Base-by-base conservation (phyloP, 2,888 invertebrate genomes). In the Eupithecia insigniata region DNA sequence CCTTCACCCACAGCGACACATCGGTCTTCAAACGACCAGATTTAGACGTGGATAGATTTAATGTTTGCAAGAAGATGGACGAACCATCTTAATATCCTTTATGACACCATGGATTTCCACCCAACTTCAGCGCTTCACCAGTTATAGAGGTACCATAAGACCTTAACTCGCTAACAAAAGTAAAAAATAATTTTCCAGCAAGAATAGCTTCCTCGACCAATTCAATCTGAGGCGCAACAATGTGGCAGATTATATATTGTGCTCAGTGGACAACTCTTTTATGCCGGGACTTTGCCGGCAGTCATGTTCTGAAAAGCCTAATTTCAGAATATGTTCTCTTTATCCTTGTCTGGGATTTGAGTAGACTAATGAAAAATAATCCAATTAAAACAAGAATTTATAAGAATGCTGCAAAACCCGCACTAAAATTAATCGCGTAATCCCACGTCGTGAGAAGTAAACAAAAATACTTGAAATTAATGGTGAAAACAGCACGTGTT, bases 211-310 rank as follows among this genome's bases (percentile, higher is more conserved):
- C 74, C 62, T 68, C 62, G 69, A 55, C 68, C 71, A 69, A 62
- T 71, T 60, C 36, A 32, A 67, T 69, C 71, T 62, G 66, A 66
- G 71, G 51, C 22, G 69, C 46, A 72, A 79, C 79, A 78, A 76
- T 78, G 69, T 76, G 70, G 67, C 65, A 76, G 76, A 78, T 78
- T 78, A 72, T 71, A 74, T 73, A 75, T 78, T 78, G 79, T 79
- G 81, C 69, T 79, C 78, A 77, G 78, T 81, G 81, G 83, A 81
- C 81, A 77, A 79, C 80, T 84, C 82, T 85, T 86, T 86, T 82
- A 83, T 84, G 79, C 77, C 75, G 78, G 80, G 82, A 85, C 82
- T 85, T 85, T 82, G 84, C 82, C 32, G 30, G 22, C 78, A 77
- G 36, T 16, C 78, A 79, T 78, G 69, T 79, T 80, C 79, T 70